Evolutionary conservation across 2,888 invertebrate species (phyloP).

Genomic region (Aleiodes leptofemur): DNA sequence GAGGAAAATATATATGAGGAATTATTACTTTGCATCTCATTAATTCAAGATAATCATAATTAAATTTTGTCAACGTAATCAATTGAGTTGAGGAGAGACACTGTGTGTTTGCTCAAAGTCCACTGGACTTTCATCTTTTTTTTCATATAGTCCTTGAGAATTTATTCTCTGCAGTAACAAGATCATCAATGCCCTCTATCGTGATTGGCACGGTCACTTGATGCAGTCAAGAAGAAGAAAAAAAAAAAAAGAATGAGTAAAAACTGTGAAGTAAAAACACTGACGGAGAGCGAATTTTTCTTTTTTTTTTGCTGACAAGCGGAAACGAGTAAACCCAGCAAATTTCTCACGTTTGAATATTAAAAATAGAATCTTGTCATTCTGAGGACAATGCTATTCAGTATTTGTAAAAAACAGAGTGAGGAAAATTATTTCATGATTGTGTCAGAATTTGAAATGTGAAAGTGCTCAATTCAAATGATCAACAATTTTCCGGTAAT

Average conservation of each 20-base stretch:
- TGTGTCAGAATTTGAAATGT: slow-evolving; percentile 13
- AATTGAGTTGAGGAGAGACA: too few species aligned
- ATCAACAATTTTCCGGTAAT: slow-evolving; percentile 24
- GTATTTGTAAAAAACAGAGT: slow-evolving; percentile 4
- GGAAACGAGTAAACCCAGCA: slow-evolving; percentile 25
- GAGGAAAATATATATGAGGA: background rate
- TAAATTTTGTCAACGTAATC: too few species aligned
- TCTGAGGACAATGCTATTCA: slow-evolving; percentile 7
- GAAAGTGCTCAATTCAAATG: slow-evolving; percentile 15
- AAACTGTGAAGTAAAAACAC: slow-evolving; percentile 19
- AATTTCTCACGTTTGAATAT: slow-evolving; percentile 21
- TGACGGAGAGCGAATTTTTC: slow-evolving; percentile 22
- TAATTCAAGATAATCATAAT: too few species aligned
- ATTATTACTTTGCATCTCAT: too few species aligned
- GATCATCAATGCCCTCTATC: slow-evolving; percentile 41
- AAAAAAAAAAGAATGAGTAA: slow-evolving; percentile 24
- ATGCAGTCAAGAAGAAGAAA: background rate
- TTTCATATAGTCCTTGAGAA: too few species aligned
- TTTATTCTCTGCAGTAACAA: background rate
- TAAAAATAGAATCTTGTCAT: slow-evolving; percentile 31
- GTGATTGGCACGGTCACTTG: slow-evolving; percentile 27
- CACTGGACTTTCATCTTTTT: too few species aligned
- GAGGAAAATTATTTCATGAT: background rate
- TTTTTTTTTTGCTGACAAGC: slow-evolving; percentile 39
- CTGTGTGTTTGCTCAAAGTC: too few species aligned